Base-by-base conservation (phyloP, 2,888 invertebrate species). In the Alentia gelatinosa region DNA sequence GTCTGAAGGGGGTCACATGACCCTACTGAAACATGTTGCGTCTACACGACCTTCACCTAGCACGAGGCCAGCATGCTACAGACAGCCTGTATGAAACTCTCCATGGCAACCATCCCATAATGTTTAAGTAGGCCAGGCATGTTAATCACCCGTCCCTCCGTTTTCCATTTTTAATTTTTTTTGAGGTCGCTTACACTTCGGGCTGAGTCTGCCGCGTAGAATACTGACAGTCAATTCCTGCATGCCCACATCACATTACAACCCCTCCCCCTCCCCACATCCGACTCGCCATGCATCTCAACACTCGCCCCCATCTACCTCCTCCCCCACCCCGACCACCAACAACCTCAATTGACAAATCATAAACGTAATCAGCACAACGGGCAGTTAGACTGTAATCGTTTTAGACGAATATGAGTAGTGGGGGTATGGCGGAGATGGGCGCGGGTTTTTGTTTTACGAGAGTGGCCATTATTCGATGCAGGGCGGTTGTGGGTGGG, bases 101-200 rank as follows among this genome's bases (percentile, higher is more conserved):
- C 75, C 75, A 75, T 75, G 75, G 75, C 26, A 75, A 75, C 75
- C 75, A 37, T 75, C 7, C 9, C 5, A 56, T 56, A 56, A 56
- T 56, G 3, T 56, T 30, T 3, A 75, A 75, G 15, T 75, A 75
- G 75, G 75, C 19, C 75, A 75, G 75, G 75, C 75, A 75, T 75
- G 75, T 75, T 75, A 75, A 75, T 75, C 75, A 75, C 75, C 75
- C 75, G n/a, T n/a, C n/a, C 19, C 56, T n/a, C 56, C n/a, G 56
- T 56, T 56, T n/a, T n/a, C 23, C 50, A 23, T 50, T 50, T 50
- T 50, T 50, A 15, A 12, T 50, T 50, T 23, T 50, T 50, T 50
- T 50, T 23, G 23, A 50, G 23, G 50, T 23, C 50, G 50, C 50
- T 12, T 23, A 23, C 50, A n/a, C n/a, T n/a, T n/a, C n/a, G n/a